Conservation (phyloP, 2,797 vertebrate species). For the Notolepis coatsorum region DNA sequence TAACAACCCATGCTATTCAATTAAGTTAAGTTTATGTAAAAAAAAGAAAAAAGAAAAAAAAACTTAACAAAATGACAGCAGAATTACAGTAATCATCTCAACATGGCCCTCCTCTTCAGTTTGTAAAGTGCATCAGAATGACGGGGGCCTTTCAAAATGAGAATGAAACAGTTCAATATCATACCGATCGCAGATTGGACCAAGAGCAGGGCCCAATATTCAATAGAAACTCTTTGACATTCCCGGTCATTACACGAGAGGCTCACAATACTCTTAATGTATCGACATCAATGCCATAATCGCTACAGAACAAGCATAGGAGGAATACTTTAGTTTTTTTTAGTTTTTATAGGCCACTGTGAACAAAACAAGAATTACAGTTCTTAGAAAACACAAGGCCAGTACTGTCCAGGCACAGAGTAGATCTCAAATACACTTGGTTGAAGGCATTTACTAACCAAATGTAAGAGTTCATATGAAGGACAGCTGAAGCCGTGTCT, state of each 20-base stretch:
- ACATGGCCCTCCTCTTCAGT: conserved; percentile 63
- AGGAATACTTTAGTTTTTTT: neutral
- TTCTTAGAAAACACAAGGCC: conserved; percentile 22
- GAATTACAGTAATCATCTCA: conserved; percentile 48
- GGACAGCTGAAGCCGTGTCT: conserved; percentile 7
- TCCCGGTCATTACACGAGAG: no score
- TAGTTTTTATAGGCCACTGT: conserved; percentile 7
- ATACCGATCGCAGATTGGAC: conserved; percentile 57
- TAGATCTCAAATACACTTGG: conserved; percentile 23
- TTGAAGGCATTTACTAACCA: conserved; percentile 16
- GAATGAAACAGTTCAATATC: conserved; percentile 47
- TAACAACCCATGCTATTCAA: conserved; percentile 65
- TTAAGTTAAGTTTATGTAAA: conserved; percentile 74
- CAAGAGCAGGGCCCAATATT: conserved; percentile 27
- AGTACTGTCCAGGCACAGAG: neutral
- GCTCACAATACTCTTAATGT: conserved; percentile 53
- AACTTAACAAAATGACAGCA: conserved; percentile 27
- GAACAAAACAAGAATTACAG: conserved; percentile 16
- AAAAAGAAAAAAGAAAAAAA: no score
- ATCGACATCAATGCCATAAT: conserved; percentile 25
- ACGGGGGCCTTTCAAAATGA: conserved; percentile 53
- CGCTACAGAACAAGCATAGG: conserved; percentile 5
- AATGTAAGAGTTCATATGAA: conserved; percentile 8
- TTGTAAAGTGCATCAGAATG: conserved; percentile 83
- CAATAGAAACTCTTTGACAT: conserved; percentile 18